Conservation (phyloP, 2,888 invertebrate genomes). For the Lissocephala sabroskyi region DNA sequence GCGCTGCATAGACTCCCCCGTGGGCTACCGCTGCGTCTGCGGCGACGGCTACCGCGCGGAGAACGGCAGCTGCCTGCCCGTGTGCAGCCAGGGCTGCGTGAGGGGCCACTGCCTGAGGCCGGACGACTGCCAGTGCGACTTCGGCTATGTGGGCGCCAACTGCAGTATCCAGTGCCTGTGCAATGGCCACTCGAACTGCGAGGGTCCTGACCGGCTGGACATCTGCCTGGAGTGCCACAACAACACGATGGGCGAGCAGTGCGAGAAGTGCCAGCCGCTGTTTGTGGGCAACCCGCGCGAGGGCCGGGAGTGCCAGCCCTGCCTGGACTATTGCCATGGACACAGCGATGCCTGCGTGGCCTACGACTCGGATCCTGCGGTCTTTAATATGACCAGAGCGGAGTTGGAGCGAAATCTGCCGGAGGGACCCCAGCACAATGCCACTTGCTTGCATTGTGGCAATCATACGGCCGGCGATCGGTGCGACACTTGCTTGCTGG, state of each 20-base stretch:
- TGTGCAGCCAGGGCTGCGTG: conserved; percentile 89
- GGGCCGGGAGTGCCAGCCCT: conserved; percentile 89
- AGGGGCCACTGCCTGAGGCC: conserved; percentile 89
- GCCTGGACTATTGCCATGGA: conserved; percentile 90
- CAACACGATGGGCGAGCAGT: conserved; percentile 94
- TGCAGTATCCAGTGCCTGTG: conserved; percentile 96
- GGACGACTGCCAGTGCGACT: conserved; percentile 89
- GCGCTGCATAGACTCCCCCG: conserved; percentile 85
- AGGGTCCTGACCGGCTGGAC: conserved; percentile 87
- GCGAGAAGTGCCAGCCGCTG: conserved; percentile 90
- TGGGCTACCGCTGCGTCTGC: conserved; percentile 85
- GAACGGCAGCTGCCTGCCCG: conserved; percentile 81
- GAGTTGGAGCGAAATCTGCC: conserved; percentile 78
- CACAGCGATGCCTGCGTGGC: conserved; percentile 87
- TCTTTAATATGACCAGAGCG: conserved; percentile 74
- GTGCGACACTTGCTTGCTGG: conserved; percentile 86
- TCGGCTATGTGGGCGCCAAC: conserved; percentile 95
- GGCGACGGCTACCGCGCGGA: conserved; percentile 81
- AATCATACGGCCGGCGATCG: conserved; percentile 86
- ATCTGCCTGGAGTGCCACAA: conserved; percentile 89
- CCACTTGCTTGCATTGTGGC: conserved; percentile 87
- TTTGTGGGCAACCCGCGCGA: conserved; percentile 93
- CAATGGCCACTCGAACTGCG: conserved; percentile 94
- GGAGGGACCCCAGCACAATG: conserved; percentile 81
- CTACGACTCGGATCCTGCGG: conserved; percentile 72